phyloP scores from a whole-genome alignment of 2,888 invertebrate genomes.

The Pseudococcus jackbeardsleyi region DNA sequence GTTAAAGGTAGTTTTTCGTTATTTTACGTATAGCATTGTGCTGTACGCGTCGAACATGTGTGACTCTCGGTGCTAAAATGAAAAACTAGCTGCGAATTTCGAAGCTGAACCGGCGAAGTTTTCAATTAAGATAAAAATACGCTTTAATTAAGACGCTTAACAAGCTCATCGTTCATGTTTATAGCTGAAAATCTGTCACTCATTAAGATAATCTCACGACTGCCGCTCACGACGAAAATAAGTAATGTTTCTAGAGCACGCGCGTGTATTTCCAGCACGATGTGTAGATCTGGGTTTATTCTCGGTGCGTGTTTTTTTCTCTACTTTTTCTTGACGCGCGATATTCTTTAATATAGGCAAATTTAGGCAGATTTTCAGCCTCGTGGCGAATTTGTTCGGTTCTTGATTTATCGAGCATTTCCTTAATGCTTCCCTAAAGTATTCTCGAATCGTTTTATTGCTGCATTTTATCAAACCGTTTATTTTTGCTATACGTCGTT shows the following conservation, averaged over 20 bases:
- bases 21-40: not conserved
- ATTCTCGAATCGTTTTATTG: slow-evolving; percentile 54
- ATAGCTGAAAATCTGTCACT: slow-evolving; percentile 36
- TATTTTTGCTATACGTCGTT: slow-evolving; percentile 54
- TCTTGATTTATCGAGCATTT: slow-evolving; percentile 54
- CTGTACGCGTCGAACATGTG: not conserved
- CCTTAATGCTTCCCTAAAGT: slow-evolving; percentile 51
- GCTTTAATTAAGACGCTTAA: slow-evolving; percentile 36
- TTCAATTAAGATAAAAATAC: slow-evolving; percentile 37
- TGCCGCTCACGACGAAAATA: not conserved
- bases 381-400: slow-evolving; percentile 19
- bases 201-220: slow-evolving; percentile 32
- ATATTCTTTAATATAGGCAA: slow-evolving; percentile 48
- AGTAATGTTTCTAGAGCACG: slow-evolving; percentile 5
- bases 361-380: slow-evolving; percentile 40
- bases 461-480: slow-evolving; percentile 38
- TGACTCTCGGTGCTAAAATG: not conserved
- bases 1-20: not conserved
- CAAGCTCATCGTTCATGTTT: slow-evolving; percentile 40
- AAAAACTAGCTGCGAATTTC: not conserved
- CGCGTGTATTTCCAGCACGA: not conserved
- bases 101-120: not conserved
- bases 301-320: not conserved
- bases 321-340: slow-evolving; percentile 7
- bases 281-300: not conserved